These are phyloP conservation scores for Acrossocheilus wenchowensis DNA, from an alignment of 2,797 vertebrate genomes.

Conservation along the genomic window DNA sequence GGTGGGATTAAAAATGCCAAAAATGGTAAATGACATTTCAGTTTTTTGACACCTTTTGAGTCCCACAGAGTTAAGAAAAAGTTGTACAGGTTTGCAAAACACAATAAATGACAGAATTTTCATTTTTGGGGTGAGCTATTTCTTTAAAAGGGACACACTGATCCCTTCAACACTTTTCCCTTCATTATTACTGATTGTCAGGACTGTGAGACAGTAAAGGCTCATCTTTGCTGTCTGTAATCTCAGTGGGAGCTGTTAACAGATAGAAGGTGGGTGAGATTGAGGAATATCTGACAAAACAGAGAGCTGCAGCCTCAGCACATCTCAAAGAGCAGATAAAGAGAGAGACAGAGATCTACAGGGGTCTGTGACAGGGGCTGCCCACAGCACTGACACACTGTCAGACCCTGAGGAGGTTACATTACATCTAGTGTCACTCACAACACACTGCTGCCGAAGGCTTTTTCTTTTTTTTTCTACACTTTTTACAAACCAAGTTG, in stretches of 20 bases:
- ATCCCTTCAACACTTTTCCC: neutral
- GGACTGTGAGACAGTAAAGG: neutral
- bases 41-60: neutral
- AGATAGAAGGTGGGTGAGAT: constrained; percentile 24
- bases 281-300: constrained; percentile 9
- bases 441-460: neutral
- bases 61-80: neutral
- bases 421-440: constrained; percentile 48
- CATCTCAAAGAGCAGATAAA: constrained; percentile 23
- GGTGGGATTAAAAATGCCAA: neutral
- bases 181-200: neutral
- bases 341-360: neutral
- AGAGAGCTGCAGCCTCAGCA: constrained; percentile 45
- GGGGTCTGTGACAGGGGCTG: constrained; percentile 3
- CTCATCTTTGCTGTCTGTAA: constrained; percentile 5
- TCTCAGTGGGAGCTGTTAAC: neutral
- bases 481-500: neutral
- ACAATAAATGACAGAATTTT: neutral
- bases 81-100: too few species aligned
- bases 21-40: neutral
- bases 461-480: neutral
- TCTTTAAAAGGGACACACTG: neutral
- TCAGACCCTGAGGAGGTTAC: constrained; percentile 36
- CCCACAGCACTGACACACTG: constrained; percentile 13
- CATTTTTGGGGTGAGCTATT: too few species aligned